Conservation (phyloP, 2,888 invertebrate genomes). For the Drosophila histrio region DNA sequence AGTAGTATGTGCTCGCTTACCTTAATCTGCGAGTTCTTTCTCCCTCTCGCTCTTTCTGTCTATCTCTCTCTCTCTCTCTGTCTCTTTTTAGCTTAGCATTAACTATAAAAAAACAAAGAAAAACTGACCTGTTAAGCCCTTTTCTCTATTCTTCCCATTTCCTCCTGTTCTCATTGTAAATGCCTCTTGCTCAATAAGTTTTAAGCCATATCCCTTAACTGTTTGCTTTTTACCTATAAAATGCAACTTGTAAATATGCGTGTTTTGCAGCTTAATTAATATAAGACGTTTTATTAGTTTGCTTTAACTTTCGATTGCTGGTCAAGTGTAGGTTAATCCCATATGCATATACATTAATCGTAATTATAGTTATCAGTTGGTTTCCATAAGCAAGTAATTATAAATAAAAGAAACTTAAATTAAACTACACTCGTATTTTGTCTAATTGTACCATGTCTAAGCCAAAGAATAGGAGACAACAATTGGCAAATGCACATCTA, state of each 20-base stretch:
- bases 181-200: constrained; percentile 69
- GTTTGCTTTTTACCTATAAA: constrained; percentile 16
- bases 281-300: constrained; percentile 28
- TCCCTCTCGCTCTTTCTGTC: background rate
- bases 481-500: constrained; percentile 21
- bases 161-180: constrained; percentile 50
- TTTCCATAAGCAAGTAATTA: constrained; percentile 49
- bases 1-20: constrained; percentile 34
- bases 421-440: constrained; percentile 7
- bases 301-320: constrained; percentile 65
- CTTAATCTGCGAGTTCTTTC: constrained; percentile 6
- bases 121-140: background rate
- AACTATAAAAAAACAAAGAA: constrained; percentile 20
- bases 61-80: background rate
- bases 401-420: constrained; percentile 7
- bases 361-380: constrained; percentile 45
- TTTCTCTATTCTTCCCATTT: background rate
- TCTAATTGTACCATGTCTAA: constrained; percentile 20
- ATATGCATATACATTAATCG: constrained; percentile 32
- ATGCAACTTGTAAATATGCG: constrained; percentile 46
- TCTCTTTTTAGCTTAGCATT: constrained; percentile 10
- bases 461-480: constrained; percentile 12
- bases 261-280: constrained; percentile 23
- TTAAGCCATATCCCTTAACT: constrained; percentile 46
- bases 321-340: constrained; percentile 62